Evolutionary conservation across 2,888 invertebrate genomes (phyloP).

Genomic region (Cepaea hortensis): DNA sequence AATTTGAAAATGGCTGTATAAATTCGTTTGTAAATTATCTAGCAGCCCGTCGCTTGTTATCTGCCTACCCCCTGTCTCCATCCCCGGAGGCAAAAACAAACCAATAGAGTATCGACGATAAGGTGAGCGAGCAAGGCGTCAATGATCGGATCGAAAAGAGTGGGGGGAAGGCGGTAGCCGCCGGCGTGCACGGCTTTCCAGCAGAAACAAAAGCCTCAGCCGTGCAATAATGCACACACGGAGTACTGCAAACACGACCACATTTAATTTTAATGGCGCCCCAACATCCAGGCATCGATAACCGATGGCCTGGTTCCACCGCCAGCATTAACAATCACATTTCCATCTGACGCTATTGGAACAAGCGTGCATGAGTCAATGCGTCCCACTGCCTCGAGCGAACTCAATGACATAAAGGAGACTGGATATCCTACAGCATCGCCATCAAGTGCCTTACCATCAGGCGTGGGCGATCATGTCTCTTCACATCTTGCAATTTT

Average conservation of each 20-base stretch:
- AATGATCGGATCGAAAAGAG: neutral
- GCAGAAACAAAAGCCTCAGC: conserved; percentile 21
- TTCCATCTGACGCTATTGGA: conserved; percentile 14
- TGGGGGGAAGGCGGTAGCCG: too few relatives aligned
- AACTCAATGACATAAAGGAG: too few relatives aligned
- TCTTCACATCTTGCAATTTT: too few relatives aligned
- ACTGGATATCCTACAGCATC: too few relatives aligned
- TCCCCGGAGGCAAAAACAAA: too few relatives aligned
- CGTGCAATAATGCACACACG: conserved; percentile 19
- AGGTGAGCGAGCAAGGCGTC: neutral
- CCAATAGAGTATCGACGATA: neutral
- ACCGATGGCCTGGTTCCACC: conserved; percentile 22
- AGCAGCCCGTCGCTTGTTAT: too few relatives aligned
- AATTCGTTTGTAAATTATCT: too few relatives aligned
- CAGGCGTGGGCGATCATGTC: too few relatives aligned
- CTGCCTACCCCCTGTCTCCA: too few relatives aligned
- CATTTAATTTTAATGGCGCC: conserved; percentile 46
- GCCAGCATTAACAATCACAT: conserved; percentile 36
- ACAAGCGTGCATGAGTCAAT: conserved; percentile 14
- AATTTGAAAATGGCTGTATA: too few relatives aligned
- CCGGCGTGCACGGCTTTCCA: conserved; percentile 2
- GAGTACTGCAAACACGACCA: conserved; percentile 36
- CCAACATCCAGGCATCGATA: conserved; percentile 21
- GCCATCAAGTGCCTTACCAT: too few relatives aligned
- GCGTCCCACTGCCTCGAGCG: too few relatives aligned